Base-by-base conservation (phyloP, 2,113 vertebrate genomes). In the Ornithorhynchus anatinus region DNA sequence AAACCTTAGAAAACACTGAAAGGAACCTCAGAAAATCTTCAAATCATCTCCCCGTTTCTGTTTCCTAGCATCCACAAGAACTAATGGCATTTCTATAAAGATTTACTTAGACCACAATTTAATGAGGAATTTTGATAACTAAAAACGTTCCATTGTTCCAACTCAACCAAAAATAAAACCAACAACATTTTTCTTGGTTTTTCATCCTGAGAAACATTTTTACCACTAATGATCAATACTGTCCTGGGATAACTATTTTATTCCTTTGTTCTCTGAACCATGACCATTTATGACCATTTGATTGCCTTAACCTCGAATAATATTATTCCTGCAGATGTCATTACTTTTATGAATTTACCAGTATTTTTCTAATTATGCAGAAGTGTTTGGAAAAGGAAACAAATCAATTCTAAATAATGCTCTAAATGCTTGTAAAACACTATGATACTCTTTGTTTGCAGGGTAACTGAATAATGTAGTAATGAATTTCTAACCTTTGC, bases 181-280 rank as follows among this genome's bases (percentile, higher is more conserved):
- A n/a, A n/a, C n/a, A n/a, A n/a, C n/a, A n/a, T n/a, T n/a, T n/a
- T n/a, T n/a, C n/a, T n/a, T n/a, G n/a, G n/a, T n/a, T n/a, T n/a
- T n/a, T n/a, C n/a, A n/a, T n/a, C n/a, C n/a, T n/a, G n/a, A n/a
- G n/a, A n/a, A n/a, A n/a, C n/a, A n/a, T n/a, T n/a, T n/a, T 1
- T 70, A 25, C 61, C 80, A 59, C 57, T 54, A 80, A 68, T 23
- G 50, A 60, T 2, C 57, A 25, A 25, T 33, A 70, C 32, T 73
- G 73, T 85, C 66, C 67, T 66, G 23, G 81, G 81, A 69, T 51
- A 83, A 69, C 20, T 85, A 17, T 60, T 85, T 79, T 71, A 38
- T 39, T 32, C 36, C 6, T 63, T 77, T 80, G 43, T 42, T 75
- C 78, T 81, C n/a, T n/a, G n/a, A n/a, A n/a, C n/a, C n/a, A n/a